Conservation (phyloP, 2,888 invertebrate genomes). For the Ormyrus rosae region DNA sequence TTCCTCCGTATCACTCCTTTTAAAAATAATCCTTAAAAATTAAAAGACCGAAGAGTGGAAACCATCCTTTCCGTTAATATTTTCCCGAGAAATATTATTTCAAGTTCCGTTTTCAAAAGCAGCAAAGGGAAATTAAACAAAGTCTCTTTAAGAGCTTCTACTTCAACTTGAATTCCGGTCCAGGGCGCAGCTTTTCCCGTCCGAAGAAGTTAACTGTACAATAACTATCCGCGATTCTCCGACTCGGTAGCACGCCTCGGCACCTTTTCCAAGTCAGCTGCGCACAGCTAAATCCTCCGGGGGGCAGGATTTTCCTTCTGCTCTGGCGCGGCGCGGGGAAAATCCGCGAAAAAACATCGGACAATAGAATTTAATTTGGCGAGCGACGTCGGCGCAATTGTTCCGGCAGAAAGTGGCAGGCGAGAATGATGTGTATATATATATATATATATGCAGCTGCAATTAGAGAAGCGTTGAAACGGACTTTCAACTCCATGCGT, state of each 20-base stretch:
- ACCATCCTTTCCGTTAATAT: no score
- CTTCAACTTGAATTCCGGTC: no score
- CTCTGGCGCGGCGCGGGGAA: neutral
- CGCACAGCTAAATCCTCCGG: neutral
- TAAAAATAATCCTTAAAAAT: no score
- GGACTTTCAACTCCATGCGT: neutral
- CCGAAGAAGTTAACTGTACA: neutral
- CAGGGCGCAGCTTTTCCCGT: neutral
- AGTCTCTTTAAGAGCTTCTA: no score
- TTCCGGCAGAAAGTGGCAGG: neutral
- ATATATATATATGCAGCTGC: conserved; percentile 11
- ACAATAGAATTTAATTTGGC: conserved; percentile 48
- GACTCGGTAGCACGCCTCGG: no score
- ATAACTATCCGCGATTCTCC: conserved; percentile 1
- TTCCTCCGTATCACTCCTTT: no score
- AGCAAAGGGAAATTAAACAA: no score
- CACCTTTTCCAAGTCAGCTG: no score
- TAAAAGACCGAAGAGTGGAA: no score
- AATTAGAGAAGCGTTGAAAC: conserved; percentile 57
- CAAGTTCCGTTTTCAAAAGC: no score
- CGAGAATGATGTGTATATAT: neutral
- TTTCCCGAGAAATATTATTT: no score
- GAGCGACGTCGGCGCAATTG: neutral
- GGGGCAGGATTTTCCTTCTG: conserved; percentile 2
- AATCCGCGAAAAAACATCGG: conserved; percentile 1